Conservation (phyloP, 2,888 invertebrate genomes). For the Tenthredo livida region DNA sequence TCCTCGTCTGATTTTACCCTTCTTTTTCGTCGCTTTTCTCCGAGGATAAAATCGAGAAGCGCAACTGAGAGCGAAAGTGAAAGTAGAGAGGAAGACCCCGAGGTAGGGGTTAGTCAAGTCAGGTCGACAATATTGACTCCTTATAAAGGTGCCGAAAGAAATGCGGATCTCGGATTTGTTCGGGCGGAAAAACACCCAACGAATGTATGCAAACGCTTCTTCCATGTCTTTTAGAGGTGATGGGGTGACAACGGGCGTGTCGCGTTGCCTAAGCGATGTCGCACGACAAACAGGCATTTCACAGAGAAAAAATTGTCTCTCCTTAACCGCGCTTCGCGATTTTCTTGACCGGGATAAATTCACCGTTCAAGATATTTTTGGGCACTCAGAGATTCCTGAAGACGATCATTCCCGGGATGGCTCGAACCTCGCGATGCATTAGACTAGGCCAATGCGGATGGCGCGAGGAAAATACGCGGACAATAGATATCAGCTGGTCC, state of each 20-base stretch:
- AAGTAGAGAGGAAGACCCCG: conserved; percentile 42
- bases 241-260: conserved; percentile 76
- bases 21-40: conserved; percentile 63
- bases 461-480: conserved; percentile 61
- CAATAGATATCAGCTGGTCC: conserved; percentile 73
- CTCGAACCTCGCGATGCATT: neutral
- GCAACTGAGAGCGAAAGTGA: neutral
- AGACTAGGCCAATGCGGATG: conserved; percentile 10
- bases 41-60: neutral
- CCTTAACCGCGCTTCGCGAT: no score
- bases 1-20: conserved; percentile 61
- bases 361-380: neutral
- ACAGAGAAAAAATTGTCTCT: conserved; percentile 32
- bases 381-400: neutral
- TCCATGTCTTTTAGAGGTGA: conserved; percentile 72
- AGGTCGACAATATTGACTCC: conserved; percentile 62
- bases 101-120: conserved; percentile 55
- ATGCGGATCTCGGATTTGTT: conserved; percentile 72
- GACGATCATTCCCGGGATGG: conserved; percentile 1
- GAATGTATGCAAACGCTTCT: conserved; percentile 77
- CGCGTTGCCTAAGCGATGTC: conserved; percentile 62
- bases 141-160: conserved; percentile 56
- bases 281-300: conserved; percentile 52
- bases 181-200: conserved; percentile 75
- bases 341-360: conserved; percentile 16